These are phyloP conservation scores for Anaspis maculata DNA, from an alignment of 2,888 invertebrate genomes.

Conservation along the genomic window DNA sequence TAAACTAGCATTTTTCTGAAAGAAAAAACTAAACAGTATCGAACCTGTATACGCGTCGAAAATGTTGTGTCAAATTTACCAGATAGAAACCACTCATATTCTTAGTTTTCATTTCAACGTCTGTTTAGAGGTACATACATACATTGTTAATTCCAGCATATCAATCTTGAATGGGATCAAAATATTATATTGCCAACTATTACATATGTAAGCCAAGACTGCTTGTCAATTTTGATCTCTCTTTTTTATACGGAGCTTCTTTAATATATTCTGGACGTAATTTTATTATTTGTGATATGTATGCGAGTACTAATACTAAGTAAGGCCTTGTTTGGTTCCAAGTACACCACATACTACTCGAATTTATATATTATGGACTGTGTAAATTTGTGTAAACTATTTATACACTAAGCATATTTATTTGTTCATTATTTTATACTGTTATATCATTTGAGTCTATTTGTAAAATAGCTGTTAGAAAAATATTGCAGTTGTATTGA, in stretches of 20 bases:
- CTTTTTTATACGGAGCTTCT: conserved; percentile 22
- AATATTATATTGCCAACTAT: conserved; percentile 20
- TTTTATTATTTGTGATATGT: conserved; percentile 18
- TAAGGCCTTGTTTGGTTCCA: conserved; percentile 6
- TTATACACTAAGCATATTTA: conserved; percentile 41
- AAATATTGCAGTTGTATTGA: conserved; percentile 40
- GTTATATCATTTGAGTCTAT: conserved; percentile 32
- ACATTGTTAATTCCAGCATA: neutral
- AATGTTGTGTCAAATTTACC: conserved; percentile 28
- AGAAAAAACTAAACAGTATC: conserved; percentile 18
- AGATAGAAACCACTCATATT: no score
- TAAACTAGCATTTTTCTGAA: conserved; percentile 20
- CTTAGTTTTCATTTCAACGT: conserved; percentile 14
- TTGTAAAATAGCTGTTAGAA: conserved; percentile 43
- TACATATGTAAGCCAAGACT: no score
- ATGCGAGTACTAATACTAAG: conserved; percentile 11
- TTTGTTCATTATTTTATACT: conserved; percentile 36
- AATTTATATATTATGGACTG: conserved; percentile 10
- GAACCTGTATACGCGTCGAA: conserved; percentile 25
- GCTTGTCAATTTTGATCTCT: conserved; percentile 37
- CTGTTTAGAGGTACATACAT: conserved; percentile 1
- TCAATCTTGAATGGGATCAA: conserved; percentile 27
- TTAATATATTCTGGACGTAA: conserved; percentile 12
- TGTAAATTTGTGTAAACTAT: conserved; percentile 33
- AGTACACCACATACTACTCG: conserved; percentile 2